These are phyloP conservation scores for Edolisoma coerulescens DNA, from an alignment of 2,113 vertebrate species.

Conservation along the genomic window DNA sequence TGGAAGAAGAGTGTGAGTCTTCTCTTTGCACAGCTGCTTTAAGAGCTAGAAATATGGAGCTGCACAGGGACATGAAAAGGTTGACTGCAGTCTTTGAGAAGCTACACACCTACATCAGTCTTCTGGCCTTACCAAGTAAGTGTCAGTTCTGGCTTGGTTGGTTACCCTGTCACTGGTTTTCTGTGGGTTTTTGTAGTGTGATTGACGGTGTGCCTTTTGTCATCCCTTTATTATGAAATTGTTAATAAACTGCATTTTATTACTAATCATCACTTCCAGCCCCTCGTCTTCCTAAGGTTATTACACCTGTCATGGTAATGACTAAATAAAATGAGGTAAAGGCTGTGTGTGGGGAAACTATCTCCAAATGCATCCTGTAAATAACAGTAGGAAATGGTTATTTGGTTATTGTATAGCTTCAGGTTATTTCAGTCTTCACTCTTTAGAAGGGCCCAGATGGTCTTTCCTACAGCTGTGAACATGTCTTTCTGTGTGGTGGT, in stretches of 20 bases:
- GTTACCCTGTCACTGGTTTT: neutral
- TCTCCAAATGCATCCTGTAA: neutral
- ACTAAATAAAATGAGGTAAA: neutral
- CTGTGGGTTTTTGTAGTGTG: neutral
- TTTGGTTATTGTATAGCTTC: neutral
- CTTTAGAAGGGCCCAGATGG: neutral
- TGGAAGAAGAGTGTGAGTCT: conserved; percentile 93
- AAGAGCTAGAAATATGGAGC: conserved; percentile 83
- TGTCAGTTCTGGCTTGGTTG: neutral
- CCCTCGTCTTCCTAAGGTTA: neutral
- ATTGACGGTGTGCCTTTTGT: neutral
- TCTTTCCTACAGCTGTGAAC: neutral
- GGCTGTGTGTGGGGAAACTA: neutral
- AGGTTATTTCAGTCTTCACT: neutral
- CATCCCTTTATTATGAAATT: neutral
- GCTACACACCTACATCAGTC: conserved; percentile 84
- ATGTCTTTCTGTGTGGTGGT: neutral
- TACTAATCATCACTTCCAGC: neutral
- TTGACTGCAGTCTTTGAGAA: conserved; percentile 90
- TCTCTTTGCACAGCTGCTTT: conserved; percentile 88
- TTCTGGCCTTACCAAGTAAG: conserved; percentile 92
- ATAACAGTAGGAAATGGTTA: neutral
- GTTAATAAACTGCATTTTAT: neutral
- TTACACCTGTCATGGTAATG: neutral
- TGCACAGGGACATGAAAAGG: conserved; percentile 86